Conservation (phyloP, 2,888 invertebrate species). For the Scaptomyza polygonia region DNA sequence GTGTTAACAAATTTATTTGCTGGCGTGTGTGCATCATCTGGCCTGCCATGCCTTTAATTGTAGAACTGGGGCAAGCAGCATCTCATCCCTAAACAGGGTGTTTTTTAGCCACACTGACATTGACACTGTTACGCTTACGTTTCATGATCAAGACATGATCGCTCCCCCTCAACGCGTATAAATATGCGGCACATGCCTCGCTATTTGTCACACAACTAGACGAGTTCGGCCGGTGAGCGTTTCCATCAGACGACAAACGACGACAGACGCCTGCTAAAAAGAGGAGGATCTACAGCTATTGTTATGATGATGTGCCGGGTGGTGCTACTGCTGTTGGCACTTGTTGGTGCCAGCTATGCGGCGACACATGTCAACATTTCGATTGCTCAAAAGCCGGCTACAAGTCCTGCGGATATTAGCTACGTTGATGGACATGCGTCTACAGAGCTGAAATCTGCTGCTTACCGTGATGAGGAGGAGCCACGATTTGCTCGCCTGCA, state of each 20-base stretch:
- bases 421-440: conserved; percentile 84
- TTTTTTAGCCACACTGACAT: conserved; percentile 51
- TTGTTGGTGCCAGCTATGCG: conserved; percentile 65
- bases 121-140: conserved; percentile 65
- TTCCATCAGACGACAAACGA: conserved; percentile 1
- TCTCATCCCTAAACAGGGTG: conserved; percentile 77
- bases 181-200: conserved; percentile 64
- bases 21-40: conserved; percentile 57
- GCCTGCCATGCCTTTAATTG: conserved; percentile 70
- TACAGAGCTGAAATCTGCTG: conserved; percentile 76
- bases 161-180: conserved; percentile 59
- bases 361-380: conserved; percentile 81
- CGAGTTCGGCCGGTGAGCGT: conserved; percentile 41
- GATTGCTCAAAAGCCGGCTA: conserved; percentile 72
- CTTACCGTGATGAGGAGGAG: conserved; percentile 52
- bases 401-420: conserved; percentile 86
- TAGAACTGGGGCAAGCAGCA: conserved; percentile 72
- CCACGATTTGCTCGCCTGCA: conserved; percentile 58
- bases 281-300: conserved; percentile 17
- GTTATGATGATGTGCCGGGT: conserved; percentile 48
- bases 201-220: conserved; percentile 61
- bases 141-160: conserved; percentile 12
- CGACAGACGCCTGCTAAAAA: not conserved
- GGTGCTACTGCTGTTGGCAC: conserved; percentile 67
- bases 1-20: conserved; percentile 48